Conservation (phyloP, 2,113 vertebrate genomes). For the Gulo gulo region DNA sequence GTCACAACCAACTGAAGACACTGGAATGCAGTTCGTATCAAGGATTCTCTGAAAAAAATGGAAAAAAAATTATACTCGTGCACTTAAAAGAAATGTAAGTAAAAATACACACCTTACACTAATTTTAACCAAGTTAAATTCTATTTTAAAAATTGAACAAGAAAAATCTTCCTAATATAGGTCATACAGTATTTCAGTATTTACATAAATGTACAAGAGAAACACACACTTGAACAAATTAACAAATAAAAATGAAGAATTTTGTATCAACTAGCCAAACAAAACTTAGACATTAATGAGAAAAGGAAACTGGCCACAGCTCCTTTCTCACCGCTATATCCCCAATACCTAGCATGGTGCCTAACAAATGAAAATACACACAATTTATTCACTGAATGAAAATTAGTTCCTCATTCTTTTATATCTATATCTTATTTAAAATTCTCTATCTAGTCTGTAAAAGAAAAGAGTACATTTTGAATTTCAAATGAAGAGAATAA, state of each 20-base stretch:
- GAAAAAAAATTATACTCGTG: background rate
- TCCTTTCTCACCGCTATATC: background rate
- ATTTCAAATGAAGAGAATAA: constrained; percentile 20
- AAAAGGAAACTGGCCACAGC: background rate
- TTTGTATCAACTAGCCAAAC: background rate
- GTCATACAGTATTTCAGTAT: background rate
- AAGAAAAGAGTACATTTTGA: constrained; percentile 4
- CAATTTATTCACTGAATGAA: background rate
- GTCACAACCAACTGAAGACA: constrained; percentile 99
- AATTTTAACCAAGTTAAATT: background rate
- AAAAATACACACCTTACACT: background rate
- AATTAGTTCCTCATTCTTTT: background rate
- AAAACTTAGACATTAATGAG: background rate
- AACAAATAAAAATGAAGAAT: background rate
- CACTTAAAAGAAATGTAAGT: background rate
- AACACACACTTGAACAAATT: background rate
- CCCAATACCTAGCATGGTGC: background rate
- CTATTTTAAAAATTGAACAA: constrained; percentile 6
- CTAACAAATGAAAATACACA: background rate
- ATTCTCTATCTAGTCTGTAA: background rate
- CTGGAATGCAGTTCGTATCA: constrained; percentile 99
- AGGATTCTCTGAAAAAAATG: constrained; percentile 88
- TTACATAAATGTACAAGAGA: background rate
- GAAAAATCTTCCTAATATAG: background rate
- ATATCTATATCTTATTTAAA: background rate